Base-by-base conservation (phyloP, 2,113 vertebrate species). In the Chitala chitala region DNA sequence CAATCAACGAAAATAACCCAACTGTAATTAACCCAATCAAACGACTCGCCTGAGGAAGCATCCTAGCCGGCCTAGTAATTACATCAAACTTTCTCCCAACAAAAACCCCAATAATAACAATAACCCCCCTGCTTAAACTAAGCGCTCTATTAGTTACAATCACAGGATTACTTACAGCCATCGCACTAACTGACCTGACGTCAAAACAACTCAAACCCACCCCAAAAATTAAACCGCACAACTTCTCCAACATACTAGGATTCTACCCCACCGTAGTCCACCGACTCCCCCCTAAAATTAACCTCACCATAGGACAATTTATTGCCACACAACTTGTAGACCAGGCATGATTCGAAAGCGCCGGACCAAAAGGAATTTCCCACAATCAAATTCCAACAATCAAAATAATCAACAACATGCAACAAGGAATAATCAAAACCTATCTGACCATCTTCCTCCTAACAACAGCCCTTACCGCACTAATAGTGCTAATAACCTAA, bases 11-110 rank as follows among this genome's bases (percentile, higher is more conserved):
- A 64, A 81, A 82, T 1, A 53, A 81, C 46, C 26, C 36, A 0
- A 0, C 48, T 8, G 1, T 77, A 0, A 74, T 59, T 3, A 79
- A 79, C 20, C 75, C 81, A 0, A 54, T 80, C 6, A 80, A 77
- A 74, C 75, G 77, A 1, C 46, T 82, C 29, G 78, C 78, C 1
- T 77, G 64, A 50, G 81, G 78, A 40, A 82, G 77, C 38, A 78
- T 82, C 1, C 10, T 77, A 0, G 69, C 78, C 0, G 75, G 81
- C 1, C 7, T 73, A 1, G 9, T 82, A 0, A 66, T 82, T 2
- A 73, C 77, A 0, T 44, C 29, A 2, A 77, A 77, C 3, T 10
- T 78, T 0, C 5, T 55, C 1, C 72, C 66, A 0, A 1, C 13
- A 3, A 82, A 78, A 53, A 78, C 76, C 0, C 74, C 51, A 0